Base-by-base conservation (phyloP, 2,797 vertebrate genomes). In the Kryptolebias ocellatus region DNA sequence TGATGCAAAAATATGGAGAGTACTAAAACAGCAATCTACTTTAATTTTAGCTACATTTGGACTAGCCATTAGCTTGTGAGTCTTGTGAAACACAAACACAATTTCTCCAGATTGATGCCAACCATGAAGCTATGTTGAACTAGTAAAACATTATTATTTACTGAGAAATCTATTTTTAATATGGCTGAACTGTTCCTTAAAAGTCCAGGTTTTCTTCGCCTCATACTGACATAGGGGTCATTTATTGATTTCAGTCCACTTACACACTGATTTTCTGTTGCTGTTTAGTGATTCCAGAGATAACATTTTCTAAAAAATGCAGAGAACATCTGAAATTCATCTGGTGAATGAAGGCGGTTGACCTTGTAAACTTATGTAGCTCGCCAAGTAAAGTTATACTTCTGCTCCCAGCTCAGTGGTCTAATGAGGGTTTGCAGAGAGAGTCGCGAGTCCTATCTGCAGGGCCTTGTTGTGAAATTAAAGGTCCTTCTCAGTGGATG, bases 401-500 rank as follows among this genome's bases (percentile, higher is more conserved):
- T 45, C 34, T 42, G 58, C 84, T 81, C 65, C 66, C 59, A 76
- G 86, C 79, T 46, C 76, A 59, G 64, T 37, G 20, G 84, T 86
- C 83, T 91, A 90, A 91, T 89, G 89, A 92, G 86, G 78, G 72
- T 67, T 81, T 81, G 82, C 64, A 34, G 76, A 67, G 64, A 81
- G 83, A 73, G 63, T 81, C 56, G 84, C 24, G 64, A 15, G 27
- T 28, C 71, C 81, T 84, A 80, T 89, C 88, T 86, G 79, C 73
- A 12, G 83, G 79, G 89, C 83, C 87, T 87, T 90, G 86, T 90
- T 90, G 83, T 90, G 86, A 91, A 92, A 92, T 92, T 81, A 91
- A 92, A 92, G 91, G 89, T 92, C 91, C 91, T 87, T 85, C 80
- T 88, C 82, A 72, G 77, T 79, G 86, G 89, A 90, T 91, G 89